Evolutionary conservation across 2,113 vertebrate genomes (phyloP).

Genomic region (Thomomys bottae): DNA sequence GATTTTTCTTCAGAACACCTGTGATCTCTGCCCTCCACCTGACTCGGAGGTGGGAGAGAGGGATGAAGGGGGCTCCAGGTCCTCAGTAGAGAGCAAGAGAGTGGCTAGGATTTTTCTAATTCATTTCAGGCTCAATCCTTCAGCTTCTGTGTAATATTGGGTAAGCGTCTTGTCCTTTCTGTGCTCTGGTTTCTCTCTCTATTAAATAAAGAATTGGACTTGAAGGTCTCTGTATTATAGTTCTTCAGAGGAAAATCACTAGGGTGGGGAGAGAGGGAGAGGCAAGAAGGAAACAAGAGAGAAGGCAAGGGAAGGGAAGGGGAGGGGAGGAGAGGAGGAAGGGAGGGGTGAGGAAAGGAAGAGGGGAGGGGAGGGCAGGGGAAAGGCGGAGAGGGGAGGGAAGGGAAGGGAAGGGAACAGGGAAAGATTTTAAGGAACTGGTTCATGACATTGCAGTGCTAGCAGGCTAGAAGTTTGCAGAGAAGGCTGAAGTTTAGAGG

Average conservation of each 20-base stretch:
- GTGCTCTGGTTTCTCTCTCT: neutral
- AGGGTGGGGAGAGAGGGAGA: no score
- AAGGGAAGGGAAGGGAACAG: neutral
- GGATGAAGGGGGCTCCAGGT: constrained; percentile 10
- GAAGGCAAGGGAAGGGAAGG: rapidly evolving
- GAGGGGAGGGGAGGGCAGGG: neutral
- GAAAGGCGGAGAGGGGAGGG: neutral
- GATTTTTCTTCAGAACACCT: constrained; percentile 19
- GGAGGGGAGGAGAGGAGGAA: neutral
- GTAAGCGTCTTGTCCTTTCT: neutral
- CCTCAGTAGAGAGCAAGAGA: neutral
- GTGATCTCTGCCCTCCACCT: constrained; percentile 32
- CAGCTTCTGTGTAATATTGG: neutral
- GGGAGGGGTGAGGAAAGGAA: no score
- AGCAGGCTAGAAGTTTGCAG: neutral
- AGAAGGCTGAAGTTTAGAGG: neutral
- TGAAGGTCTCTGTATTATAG: neutral
- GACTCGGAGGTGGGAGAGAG: neutral
- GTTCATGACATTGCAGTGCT: no score
- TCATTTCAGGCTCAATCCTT: neutral
- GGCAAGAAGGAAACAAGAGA: rapidly evolving
- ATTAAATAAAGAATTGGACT: neutral
- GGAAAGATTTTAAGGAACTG: no score
- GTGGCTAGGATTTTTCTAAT: neutral
- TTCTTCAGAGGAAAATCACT: neutral